Evolutionary conservation across 2,797 vertebrate species (phyloP).

Genomic region (Leucoraja ocellata): DNA sequence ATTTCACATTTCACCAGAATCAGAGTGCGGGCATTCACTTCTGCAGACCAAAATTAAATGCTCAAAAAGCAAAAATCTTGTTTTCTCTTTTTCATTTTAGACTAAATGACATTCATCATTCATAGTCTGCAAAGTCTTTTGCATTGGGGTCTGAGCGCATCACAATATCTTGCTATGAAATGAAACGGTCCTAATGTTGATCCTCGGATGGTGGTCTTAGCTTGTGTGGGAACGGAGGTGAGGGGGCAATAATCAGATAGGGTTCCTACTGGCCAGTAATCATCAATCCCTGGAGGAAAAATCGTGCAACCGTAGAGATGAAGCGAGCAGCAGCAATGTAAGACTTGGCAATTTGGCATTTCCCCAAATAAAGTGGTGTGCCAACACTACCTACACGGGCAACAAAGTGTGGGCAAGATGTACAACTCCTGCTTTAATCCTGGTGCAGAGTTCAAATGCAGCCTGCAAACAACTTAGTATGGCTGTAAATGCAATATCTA

Average conservation of each 20-base stretch:
- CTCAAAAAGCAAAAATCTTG: no score
- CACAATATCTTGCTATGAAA: background rate
- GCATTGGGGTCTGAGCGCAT: background rate
- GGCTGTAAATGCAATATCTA: background rate
- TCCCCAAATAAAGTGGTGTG: background rate
- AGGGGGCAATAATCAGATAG: background rate
- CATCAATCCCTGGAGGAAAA: background rate
- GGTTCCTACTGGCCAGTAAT: background rate
- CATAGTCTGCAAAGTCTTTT: background rate
- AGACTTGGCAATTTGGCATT: background rate
- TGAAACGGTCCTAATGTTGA: background rate
- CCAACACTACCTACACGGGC: background rate
- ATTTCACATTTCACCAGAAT: conserved; percentile 12
- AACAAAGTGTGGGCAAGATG: background rate
- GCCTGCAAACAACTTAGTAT: background rate
- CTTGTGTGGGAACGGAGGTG: background rate
- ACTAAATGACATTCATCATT: background rate
- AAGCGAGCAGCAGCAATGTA: background rate
- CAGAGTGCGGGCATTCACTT: background rate
- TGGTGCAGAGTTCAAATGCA: background rate
- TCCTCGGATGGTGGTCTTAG: background rate
- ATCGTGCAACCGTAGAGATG: background rate
- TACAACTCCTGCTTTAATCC: background rate
- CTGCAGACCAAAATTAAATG: background rate
- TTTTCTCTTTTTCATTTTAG: no score